Conservation (phyloP, 2,888 invertebrate genomes). For the Polymixis flavicincta region DNA sequence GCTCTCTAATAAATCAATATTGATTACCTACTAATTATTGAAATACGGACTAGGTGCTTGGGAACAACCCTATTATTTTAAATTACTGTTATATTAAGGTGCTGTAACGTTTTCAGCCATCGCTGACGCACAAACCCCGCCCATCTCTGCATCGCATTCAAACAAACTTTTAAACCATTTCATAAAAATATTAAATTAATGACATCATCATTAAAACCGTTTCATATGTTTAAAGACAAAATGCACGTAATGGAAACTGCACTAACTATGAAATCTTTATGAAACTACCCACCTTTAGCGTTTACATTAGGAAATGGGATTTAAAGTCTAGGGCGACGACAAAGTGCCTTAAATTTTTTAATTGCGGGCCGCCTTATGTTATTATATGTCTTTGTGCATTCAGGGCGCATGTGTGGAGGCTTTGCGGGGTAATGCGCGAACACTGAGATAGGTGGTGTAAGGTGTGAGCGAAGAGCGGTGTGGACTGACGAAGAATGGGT, state of each 20-base stretch:
- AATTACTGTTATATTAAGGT: too few species aligned
- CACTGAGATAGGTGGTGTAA: slow-evolving; percentile 55
- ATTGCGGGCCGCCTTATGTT: slow-evolving; percentile 88
- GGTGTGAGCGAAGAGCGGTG: slow-evolving; percentile 57
- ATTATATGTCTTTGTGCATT: slow-evolving; percentile 89
- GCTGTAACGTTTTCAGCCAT: not conserved
- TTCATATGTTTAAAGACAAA: slow-evolving; percentile 64
- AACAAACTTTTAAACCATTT: slow-evolving; percentile 42
- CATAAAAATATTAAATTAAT: slow-evolving; percentile 61
- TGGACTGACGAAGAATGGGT: not conserved
- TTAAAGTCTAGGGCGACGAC: slow-evolving; percentile 79
- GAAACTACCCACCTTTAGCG: slow-evolving; percentile 70
- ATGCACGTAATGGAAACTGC: slow-evolving; percentile 56
- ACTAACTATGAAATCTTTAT: slow-evolving; percentile 68
- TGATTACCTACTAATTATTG: not conserved
- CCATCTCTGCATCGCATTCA: slow-evolving; percentile 16
- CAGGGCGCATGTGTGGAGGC: slow-evolving; percentile 83
- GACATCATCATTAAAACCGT: slow-evolving; percentile 67
- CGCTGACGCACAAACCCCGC: slow-evolving; percentile 1
- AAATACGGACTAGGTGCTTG: not conserved
- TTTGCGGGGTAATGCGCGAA: slow-evolving; percentile 79
- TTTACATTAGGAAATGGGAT: slow-evolving; percentile 75
- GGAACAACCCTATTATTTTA: not conserved
- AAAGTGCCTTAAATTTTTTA: slow-evolving; percentile 91
- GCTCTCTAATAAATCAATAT: not conserved